A percentile compares a stretch with the other conserved stretches of the same genome.
Evolutionary conservation across 2,113 vertebrate species (phyloP).

Genomic region (Elachura formosa): DNA sequence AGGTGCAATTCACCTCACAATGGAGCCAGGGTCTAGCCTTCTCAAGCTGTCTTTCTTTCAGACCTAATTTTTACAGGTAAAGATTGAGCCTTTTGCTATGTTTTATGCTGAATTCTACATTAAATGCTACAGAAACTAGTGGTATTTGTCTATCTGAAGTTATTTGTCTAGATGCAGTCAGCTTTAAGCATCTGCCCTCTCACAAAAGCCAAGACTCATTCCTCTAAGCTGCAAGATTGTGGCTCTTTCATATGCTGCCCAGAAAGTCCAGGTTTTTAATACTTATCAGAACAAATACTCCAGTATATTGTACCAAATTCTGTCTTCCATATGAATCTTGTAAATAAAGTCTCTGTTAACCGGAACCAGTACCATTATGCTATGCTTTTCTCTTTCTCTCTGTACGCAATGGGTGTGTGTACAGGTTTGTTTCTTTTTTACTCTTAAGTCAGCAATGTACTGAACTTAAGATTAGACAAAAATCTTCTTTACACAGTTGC

Average conservation of each 20-base stretch:
- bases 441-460: neutral
- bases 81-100: neutral
- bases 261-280: neutral
- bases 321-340: neutral
- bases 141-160: neutral
- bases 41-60: neutral
- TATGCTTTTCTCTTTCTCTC: neutral
- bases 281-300: neutral
- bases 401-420: rapidly evolving
- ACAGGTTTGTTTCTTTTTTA: neutral
- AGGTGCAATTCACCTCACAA: neutral
- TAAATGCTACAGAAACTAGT: neutral
- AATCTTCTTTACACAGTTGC: neutral
- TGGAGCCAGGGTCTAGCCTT: neutral
- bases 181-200: neutral
- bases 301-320: neutral
- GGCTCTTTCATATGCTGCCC: neutral
- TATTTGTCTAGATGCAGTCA: neutral
- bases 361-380: neutral
- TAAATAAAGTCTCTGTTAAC: neutral
- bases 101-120: neutral
- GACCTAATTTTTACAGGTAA: neutral
- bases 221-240: neutral
- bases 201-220: neutral
- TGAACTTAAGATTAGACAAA: neutral